These are phyloP conservation scores for Apteryx owenii DNA, from an alignment of 2,113 vertebrate genomes.

Conservation along the genomic window DNA sequence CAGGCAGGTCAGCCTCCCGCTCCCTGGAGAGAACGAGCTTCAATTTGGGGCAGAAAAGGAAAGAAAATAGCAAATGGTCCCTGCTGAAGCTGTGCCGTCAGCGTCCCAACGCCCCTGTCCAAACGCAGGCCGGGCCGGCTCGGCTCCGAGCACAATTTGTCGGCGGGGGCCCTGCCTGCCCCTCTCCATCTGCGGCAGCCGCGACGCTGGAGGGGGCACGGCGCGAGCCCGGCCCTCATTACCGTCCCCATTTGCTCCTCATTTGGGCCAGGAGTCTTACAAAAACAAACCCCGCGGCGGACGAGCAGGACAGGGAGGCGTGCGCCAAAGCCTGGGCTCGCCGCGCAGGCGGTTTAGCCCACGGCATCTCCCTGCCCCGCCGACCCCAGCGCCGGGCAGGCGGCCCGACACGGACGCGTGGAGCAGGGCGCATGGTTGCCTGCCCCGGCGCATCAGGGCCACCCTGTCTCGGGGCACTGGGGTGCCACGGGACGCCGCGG, in stretches of 20 bases:
- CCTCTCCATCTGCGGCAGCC: slow-evolving; percentile 44
- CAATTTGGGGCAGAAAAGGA: neutral
- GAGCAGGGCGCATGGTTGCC: too few species aligned
- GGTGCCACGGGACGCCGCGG: too few species aligned
- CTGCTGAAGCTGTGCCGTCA: slow-evolving; percentile 28
- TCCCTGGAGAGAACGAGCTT: neutral
- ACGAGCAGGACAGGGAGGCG: neutral
- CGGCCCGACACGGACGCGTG: too few species aligned
- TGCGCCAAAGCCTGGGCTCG: neutral
- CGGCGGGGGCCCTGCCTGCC: slow-evolving; percentile 23
- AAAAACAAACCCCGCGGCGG: slow-evolving; percentile 67
- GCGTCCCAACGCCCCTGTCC: slow-evolving; percentile 64
- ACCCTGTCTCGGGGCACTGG: too few species aligned
- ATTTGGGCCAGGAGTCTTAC: slow-evolving; percentile 71
- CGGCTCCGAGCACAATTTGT: slow-evolving; percentile 66
- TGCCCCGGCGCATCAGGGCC: too few species aligned
- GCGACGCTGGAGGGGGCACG: slow-evolving; percentile 16
- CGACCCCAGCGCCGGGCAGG: too few species aligned
- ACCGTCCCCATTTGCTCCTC: slow-evolving; percentile 76
- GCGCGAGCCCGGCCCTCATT: slow-evolving; percentile 30
- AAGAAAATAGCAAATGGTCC: slow-evolving; percentile 77
- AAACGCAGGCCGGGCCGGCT: neutral
- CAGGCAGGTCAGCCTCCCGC: neutral
- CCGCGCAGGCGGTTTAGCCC: neutral
- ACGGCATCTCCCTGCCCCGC: too few species aligned